Percentiles rank a stretch among this genome's conserved stretches.
These are phyloP conservation scores for Odocoileus virginianus DNA, from an alignment of 2,113 vertebrate genomes.

Conservation along the genomic window DNA sequence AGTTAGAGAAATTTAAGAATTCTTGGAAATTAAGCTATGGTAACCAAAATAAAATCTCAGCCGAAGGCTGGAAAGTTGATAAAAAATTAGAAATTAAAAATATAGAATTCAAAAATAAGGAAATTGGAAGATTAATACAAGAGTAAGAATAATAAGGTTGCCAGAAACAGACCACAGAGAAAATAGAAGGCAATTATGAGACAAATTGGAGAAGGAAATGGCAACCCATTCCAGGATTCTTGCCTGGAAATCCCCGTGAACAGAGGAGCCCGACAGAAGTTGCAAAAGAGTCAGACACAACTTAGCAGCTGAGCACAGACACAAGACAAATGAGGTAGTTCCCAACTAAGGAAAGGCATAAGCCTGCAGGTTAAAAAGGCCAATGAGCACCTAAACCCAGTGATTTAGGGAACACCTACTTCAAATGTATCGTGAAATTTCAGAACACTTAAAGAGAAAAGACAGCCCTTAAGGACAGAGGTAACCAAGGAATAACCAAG, in stretches of 20 bases:
- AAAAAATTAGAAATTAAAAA: neutral
- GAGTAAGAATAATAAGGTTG: neutral
- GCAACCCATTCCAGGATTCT: too few relatives aligned
- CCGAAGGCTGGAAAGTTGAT: neutral
- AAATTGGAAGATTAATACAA: neutral
- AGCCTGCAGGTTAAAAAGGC: neutral
- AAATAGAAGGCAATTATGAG: neutral
- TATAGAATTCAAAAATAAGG: neutral
- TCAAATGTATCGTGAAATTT: neutral
- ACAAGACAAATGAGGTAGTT: neutral
- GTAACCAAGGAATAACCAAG: neutral
- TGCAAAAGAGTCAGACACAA: too few relatives aligned
- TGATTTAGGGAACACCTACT: neutral
- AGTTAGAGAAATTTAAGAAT: neutral
- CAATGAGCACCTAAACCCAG: neutral
- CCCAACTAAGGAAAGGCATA: neutral
- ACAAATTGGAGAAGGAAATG: too few relatives aligned
- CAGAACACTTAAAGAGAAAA: neutral
- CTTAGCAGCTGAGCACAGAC: too few relatives aligned
- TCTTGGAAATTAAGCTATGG: neutral
- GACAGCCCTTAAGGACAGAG: too few relatives aligned
- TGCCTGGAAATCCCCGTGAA: too few relatives aligned
- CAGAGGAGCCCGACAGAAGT: too few relatives aligned
- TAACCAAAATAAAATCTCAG: neutral
- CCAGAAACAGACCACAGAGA: neutral